Percentiles rank a stretch among this genome's conserved stretches.
These are phyloP conservation scores for Tricholaema leucomelas DNA, from an alignment of 2,113 vertebrate genomes.

Conservation along the genomic window DNA sequence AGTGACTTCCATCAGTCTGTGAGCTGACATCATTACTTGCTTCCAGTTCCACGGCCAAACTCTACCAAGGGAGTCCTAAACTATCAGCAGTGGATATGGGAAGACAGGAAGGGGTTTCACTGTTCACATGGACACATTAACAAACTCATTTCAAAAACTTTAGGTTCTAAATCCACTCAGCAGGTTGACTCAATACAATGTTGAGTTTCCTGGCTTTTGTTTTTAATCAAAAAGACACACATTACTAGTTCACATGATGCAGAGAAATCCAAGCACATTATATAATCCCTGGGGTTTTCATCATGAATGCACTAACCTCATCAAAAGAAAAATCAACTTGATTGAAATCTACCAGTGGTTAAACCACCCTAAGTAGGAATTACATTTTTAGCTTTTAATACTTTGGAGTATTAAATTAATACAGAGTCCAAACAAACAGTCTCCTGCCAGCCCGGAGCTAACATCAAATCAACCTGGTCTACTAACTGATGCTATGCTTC, in stretches of 20 bases:
- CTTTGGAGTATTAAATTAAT: neutral
- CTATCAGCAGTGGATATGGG: neutral
- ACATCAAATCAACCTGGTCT: neutral
- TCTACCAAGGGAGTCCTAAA: neutral
- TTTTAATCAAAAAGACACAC: neutral
- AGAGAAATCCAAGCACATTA: neutral
- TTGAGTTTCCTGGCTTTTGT: neutral
- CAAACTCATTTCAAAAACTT: neutral
- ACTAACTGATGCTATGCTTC: neutral
- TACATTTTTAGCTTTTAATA: conserved; percentile 16
- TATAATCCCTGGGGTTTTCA: neutral
- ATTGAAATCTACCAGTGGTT: conserved; percentile 13
- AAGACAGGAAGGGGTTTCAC: neutral
- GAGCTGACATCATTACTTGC: neutral
- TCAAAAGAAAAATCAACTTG: neutral
- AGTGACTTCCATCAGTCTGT: neutral
- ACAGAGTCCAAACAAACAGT: neutral
- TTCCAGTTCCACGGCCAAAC: neutral
- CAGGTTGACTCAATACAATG: neutral
- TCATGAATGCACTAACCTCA: neutral
- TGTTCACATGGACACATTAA: neutral
- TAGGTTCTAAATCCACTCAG: neutral
- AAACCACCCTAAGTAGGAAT: conserved; percentile 12
- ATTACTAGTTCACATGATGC: neutral
- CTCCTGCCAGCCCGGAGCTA: neutral